phyloP scores from a whole-genome alignment of 53 echinoderm and acorn worm genomes.

The Luidia sarsii region DNA sequence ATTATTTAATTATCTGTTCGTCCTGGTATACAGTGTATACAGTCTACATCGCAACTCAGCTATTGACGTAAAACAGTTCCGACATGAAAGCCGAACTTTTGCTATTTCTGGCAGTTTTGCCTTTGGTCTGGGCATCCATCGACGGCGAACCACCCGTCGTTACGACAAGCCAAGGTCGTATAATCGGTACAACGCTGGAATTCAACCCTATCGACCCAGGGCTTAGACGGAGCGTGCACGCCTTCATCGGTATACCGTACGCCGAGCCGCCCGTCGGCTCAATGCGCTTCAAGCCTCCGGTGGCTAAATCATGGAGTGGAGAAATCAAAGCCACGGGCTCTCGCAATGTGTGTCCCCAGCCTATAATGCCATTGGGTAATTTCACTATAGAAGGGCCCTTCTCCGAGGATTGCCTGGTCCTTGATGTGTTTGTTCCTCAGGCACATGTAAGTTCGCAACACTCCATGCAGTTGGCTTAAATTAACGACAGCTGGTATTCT shows the following conservation, averaged over 20 bases:
- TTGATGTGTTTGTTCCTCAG: conserved; percentile 53
- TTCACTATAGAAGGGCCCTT: conserved; percentile 16
- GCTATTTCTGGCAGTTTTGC: not conserved
- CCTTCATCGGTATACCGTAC: conserved; percentile 61
- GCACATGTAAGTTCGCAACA: conserved; percentile 21
- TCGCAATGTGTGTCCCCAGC: conserved; percentile 46
- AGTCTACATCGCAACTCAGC: too few species aligned
- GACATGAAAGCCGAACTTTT: not conserved
- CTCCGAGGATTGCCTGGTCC: conserved; percentile 32
- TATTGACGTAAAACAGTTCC: too few species aligned
- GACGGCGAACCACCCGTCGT: conserved; percentile 23
- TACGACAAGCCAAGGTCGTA: conserved; percentile 37
- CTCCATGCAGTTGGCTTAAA: not conserved
- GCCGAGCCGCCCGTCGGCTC: conserved; percentile 58
- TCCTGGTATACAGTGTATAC: too few species aligned
- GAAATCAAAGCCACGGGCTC: conserved; percentile 25
- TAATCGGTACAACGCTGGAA: conserved; percentile 32
- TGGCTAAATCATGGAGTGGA: conserved; percentile 46
- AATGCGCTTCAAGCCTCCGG: conserved; percentile 58
- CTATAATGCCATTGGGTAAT: conserved; percentile 1
- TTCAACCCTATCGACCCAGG: conserved; percentile 13
- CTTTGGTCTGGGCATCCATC: not conserved
- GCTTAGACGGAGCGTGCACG: conserved; percentile 32
- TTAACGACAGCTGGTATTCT: not conserved
- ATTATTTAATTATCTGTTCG: too few species aligned